A percentile compares a stretch with the other conserved stretches of the same genome.
These are phyloP conservation scores for Dolichotis patagonum DNA, from an alignment of 2,113 vertebrate species.

Conservation along the genomic window DNA sequence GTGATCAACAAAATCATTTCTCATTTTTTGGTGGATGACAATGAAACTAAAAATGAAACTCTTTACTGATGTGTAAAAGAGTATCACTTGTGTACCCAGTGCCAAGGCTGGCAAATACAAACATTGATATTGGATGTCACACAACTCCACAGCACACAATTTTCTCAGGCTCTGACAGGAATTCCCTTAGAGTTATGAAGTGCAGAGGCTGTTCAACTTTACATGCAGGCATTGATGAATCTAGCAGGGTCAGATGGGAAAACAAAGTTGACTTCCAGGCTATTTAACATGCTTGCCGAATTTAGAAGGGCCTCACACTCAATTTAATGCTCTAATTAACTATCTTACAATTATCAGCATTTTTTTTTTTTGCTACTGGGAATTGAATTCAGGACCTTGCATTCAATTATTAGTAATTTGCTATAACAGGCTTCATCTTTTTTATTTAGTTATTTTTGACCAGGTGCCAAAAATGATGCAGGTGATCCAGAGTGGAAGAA, in stretches of 20 bases:
- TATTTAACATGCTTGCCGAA: rapidly evolving
- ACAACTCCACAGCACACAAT: not conserved
- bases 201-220: not conserved
- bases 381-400: no score
- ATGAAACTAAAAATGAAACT: not conserved
- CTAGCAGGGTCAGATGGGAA: not conserved
- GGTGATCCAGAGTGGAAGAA: not conserved
- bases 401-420: not conserved
- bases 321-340: not conserved
- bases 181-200: not conserved
- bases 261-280: not conserved
- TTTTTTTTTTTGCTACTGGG: not conserved
- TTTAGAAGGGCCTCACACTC: not conserved
- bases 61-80: not conserved
- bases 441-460: not conserved
- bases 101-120: no score
- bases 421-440: not conserved
- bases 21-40: not conserved
- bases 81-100: not conserved
- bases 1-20: not conserved
- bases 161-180: not conserved
- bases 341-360: not conserved
- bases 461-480: not conserved
- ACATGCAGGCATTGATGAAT: no score
- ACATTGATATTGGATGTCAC: not conserved